These are phyloP conservation scores for Tarsius wallacei DNA, from an alignment of 2,797 vertebrate genomes.

Conservation along the genomic window DNA sequence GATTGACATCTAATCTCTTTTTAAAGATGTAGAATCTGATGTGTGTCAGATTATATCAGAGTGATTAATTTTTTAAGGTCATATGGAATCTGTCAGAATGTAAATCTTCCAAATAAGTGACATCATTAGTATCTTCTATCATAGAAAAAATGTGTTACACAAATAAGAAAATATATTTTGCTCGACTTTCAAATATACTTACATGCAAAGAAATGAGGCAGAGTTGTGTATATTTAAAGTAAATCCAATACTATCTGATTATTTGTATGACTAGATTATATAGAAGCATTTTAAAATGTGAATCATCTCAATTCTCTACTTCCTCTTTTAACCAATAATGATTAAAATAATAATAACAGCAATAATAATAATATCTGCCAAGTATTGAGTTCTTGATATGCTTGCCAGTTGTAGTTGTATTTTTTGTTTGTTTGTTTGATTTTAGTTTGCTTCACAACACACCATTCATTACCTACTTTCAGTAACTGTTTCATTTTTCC, in stretches of 20 bases:
- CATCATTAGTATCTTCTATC: background rate
- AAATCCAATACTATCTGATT: background rate
- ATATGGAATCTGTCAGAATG: constrained; percentile 19
- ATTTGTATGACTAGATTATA: background rate
- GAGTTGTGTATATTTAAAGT: constrained; percentile 26
- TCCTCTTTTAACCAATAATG: background rate
- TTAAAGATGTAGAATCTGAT: constrained; percentile 26
- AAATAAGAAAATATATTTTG: constrained; percentile 4
- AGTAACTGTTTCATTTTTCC: background rate
- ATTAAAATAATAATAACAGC: background rate
- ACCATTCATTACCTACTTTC: background rate
- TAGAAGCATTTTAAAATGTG: constrained; percentile 42
- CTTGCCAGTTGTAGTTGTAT: background rate
- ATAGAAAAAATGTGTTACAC: background rate
- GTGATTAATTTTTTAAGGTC: constrained; percentile 16
- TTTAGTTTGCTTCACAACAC: background rate
- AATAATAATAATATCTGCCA: background rate
- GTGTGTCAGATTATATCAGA: background rate
- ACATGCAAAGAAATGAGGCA: background rate
- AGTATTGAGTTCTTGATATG: background rate
- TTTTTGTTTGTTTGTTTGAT: background rate
- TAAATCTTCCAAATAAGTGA: constrained; percentile 48
- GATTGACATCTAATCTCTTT: constrained; percentile 12
- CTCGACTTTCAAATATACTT: background rate
- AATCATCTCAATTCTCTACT: constrained; percentile 19